These are phyloP conservation scores for Cataglyphis livida DNA, from an alignment of 2,888 invertebrate species.

Conservation along the genomic window DNA sequence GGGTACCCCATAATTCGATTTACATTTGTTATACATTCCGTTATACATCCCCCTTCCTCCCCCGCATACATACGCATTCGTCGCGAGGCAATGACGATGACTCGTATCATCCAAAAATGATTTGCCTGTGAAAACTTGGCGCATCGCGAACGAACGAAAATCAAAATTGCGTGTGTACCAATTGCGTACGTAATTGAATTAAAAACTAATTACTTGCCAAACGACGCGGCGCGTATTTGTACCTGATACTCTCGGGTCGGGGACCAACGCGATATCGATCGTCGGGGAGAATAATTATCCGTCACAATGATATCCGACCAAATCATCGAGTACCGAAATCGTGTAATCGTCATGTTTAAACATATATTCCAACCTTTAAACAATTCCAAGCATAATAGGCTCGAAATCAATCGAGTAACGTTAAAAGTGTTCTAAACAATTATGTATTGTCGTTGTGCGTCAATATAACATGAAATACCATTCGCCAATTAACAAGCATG, in stretches of 20 bases:
- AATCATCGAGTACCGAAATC: conserved; percentile 42
- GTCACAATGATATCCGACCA: conserved; percentile 44
- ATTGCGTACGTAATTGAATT: conserved; percentile 48
- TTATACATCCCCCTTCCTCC: neutral
- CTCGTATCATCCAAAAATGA: conserved; percentile 54
- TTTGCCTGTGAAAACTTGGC: conserved; percentile 51
- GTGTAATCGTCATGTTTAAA: conserved; percentile 41
- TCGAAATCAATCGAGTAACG: conserved; percentile 33
- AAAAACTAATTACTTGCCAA: conserved; percentile 56
- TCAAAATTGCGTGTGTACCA: conserved; percentile 53
- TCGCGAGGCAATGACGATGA: conserved; percentile 33
- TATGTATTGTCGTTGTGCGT: conserved; percentile 21
- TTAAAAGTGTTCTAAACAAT: conserved; percentile 52
- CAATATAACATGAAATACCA: conserved; percentile 30
- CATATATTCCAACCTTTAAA: conserved; percentile 36
- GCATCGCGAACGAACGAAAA: conserved; percentile 38
- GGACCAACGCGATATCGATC: conserved; percentile 24
- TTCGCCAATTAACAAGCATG: conserved; percentile 34
- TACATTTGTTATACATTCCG: conserved; percentile 52
- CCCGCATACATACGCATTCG: neutral
- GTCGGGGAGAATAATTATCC: conserved; percentile 47
- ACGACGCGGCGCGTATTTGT: conserved; percentile 39
- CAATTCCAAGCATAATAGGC: conserved; percentile 37
- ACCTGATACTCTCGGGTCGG: conserved; percentile 30
- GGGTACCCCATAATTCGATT: conserved; percentile 51